phyloP scores from a whole-genome alignment of 2,113 vertebrate species.

The Austrofundulus limnaeus region DNA sequence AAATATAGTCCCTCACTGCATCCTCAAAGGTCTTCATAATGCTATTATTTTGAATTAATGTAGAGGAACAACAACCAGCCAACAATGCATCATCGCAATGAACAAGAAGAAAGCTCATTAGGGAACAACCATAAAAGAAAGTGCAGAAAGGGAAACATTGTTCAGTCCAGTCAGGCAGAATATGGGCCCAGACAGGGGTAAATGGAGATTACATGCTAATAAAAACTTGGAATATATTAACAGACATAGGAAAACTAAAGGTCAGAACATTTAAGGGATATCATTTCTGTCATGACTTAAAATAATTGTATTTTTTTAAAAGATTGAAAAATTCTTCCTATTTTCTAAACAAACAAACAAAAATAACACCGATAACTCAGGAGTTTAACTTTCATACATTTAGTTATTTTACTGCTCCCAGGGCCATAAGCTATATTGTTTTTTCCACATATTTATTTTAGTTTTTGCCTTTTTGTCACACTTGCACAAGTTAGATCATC shows the following conservation, averaged over 20 bases:
- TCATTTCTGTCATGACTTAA: neutral
- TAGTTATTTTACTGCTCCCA: too few relatives aligned
- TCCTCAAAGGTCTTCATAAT: conserved; percentile 5
- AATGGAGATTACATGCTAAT: conserved; percentile 32
- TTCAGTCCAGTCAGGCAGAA: conserved; percentile 11
- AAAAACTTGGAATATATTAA: conserved; percentile 22
- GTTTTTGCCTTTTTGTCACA: neutral
- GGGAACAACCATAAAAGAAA: conserved; percentile 24
- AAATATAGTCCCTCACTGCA: neutral
- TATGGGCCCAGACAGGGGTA: conserved; percentile 24
- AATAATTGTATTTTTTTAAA: too few relatives aligned
- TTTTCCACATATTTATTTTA: neutral
- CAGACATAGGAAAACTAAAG: neutral
- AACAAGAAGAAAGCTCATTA: conserved; percentile 2
- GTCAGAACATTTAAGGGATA: neutral
- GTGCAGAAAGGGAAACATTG: conserved; percentile 15
- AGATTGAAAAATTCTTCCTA: too few relatives aligned
- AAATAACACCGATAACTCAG: neutral
- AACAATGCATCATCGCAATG: conserved; percentile 7
- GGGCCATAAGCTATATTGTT: neutral
- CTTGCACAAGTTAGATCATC: too few relatives aligned
- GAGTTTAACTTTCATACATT: too few relatives aligned
- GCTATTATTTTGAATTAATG: conserved; percentile 17
- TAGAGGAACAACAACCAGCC: conserved; percentile 13
- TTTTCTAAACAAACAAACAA: neutral